Base-by-base conservation (phyloP, 2,888 invertebrate genomes). In the Cryptocephalus moraei region DNA sequence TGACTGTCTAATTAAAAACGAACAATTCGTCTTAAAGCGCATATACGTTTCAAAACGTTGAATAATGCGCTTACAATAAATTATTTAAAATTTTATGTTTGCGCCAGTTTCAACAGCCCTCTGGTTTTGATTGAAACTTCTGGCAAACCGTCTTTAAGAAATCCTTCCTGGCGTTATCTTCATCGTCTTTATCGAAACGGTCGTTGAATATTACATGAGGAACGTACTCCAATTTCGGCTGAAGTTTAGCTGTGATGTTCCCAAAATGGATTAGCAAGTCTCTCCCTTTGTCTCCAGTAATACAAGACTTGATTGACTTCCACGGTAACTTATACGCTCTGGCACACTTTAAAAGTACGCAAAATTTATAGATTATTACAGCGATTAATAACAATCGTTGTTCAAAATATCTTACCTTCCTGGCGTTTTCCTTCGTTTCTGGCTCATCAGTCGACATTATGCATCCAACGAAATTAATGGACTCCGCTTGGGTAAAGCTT, bases 401-500 rank as follows among this genome's bases (percentile, higher is more conserved):
- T 44, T 14, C 31, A 44, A 8, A 33, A 45, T 32, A 13, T 45
- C 14, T 43, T 49, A 55, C 55, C 44, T 49, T 50, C 43, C 36
- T 44, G 6, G 45, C 50, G 39, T 44, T 47, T 12, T 32, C 10
- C 36, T 48, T 47, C 2, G 41, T 38, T 33, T 52, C 39, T 2
- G 54, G 56, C 41, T 50, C 41, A 1, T 33, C 43, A 2, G 46
- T 51, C 10, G 41, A 33, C 53, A 54, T 50, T 33, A 50, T 14
- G 43, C 56, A 56, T 39, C 42, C 44, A 36, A 55, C 38, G 32
- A 56, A 55, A 39, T 46, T 43, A 32, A 55, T 44, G n/a, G 43
- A 42, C 31, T 44, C 43, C 8, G 9, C 32, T 32, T 43, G 32
- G 31, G 31, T 33, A 12, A 41, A 42, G 38, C 51, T 51, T 8